Base-by-base conservation (phyloP, 2,113 vertebrate species). In the Pseudopodoces humilis region DNA sequence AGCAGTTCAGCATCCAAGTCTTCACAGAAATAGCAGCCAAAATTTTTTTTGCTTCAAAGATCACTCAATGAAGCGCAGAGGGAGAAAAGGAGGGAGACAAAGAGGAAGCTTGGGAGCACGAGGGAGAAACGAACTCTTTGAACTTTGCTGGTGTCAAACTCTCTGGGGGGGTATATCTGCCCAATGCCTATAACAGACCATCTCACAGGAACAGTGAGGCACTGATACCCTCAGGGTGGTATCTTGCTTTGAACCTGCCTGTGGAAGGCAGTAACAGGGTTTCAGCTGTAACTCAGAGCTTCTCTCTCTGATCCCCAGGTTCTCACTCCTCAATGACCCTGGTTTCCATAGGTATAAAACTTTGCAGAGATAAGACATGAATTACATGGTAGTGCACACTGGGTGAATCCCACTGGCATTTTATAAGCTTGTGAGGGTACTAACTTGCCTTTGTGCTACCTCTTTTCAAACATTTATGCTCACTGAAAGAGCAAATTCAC, bases 61-160 rank as follows among this genome's bases (percentile, higher is more conserved):
- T 92, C 46, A 86, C 0, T 0, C 41, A 35, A 1, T 67, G 47
- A 79, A 64, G 24, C 1, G 0, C 37, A 59, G 58, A 83, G 35
- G 49, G 59, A 91, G 44, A 80, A 72, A 71, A 83, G 27, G 44
- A 64, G 21, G 15, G 46, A 65, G n/a, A 47, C 63, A 65, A 84
- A 92, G 58, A 64, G 21, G n/a, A 79, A 60, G 41, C 30, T 59
- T 64, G 67, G 62, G 68, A 90, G 41, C 20, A 87, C 2, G 4
- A 72, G 41, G 37, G 37, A 88, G 28, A 58, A 95, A 65, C 13
- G 27, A 60, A 6, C 14, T 41, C 28, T 68, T 74, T 83, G 71
- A 76, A 63, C 24, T 72, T 83, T 64, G 60, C 53, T 9, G 20
- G 41, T 56, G 22, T 70, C 22, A 67, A 15, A 81, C 65, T 58